Conservation (phyloP, 2,113 vertebrate species). For the Hippocampus comes region DNA sequence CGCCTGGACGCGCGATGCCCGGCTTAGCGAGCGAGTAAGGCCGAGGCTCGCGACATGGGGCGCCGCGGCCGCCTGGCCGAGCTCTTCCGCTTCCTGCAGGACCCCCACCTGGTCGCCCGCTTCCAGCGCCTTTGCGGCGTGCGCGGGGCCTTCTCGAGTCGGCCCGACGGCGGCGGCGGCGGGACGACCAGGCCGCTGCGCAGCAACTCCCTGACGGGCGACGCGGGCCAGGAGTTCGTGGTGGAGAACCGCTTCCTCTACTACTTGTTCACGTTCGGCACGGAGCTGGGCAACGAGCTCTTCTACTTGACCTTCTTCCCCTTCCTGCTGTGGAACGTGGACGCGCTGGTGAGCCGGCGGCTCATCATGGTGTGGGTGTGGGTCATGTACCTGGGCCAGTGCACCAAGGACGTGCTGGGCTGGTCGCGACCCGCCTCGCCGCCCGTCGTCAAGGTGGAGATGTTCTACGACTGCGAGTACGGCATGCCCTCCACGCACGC, state of each 20-base stretch:
- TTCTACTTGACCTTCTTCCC: slow-evolving; percentile 96
- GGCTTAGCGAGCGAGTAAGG: too few species aligned
- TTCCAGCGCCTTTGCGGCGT: too few species aligned
- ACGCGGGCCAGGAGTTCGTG: slow-evolving; percentile 81
- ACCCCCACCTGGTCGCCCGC: too few species aligned
- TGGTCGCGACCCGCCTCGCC: slow-evolving; percentile 93
- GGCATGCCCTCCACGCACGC: slow-evolving; percentile 98
- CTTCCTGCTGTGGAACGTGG: slow-evolving; percentile 93
- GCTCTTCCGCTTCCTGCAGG: too few species aligned
- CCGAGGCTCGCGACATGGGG: too few species aligned
- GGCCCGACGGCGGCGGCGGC: slow-evolving; percentile 1
- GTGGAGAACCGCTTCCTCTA: slow-evolving; percentile 85
- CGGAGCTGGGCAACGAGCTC: slow-evolving; percentile 96
- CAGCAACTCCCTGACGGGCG: slow-evolving; percentile 89
- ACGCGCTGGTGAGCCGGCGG: slow-evolving; percentile 85
- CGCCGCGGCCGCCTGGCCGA: too few species aligned
- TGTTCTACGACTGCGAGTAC: slow-evolving; percentile 98
- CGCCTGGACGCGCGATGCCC: too few species aligned
- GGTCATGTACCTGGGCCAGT: slow-evolving; percentile 95
- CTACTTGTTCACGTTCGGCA: slow-evolving; percentile 89
- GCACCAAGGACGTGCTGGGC: slow-evolving; percentile 92
- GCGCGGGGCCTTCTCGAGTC: too few species aligned
- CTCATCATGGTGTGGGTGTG: slow-evolving; percentile 92
- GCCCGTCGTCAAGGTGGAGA: slow-evolving; percentile 93
- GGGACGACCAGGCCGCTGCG: slow-evolving; percentile 72